Base-by-base conservation (phyloP, 2,888 invertebrate species). In the Clepsis dumicolana region DNA sequence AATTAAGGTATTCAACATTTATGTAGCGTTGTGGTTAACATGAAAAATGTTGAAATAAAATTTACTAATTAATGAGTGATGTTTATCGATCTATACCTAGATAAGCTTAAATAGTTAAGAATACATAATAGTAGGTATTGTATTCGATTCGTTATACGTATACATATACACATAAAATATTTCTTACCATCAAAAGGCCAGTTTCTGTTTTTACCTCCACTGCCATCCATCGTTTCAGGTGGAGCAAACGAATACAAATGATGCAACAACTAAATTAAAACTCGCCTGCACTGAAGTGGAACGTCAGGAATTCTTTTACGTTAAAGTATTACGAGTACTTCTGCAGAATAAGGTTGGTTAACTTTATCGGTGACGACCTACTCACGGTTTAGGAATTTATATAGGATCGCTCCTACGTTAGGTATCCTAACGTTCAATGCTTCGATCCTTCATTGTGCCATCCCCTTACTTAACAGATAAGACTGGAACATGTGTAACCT, bases 341-440 rank as follows among this genome's bases (percentile, higher is more conserved):
- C 35, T 16, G 14, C 44, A 2, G 60, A 48, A 61, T 48, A 61
- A 7, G 44, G 29, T 44, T 56, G 16, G 32, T 44, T 21, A 48
- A 8, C 14, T 61, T 48, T 61, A 61, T 48, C 59, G 25, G 48
- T 63, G 35, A 63, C 52, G 35, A 52, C 62, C 32, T 18, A 50
- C 25, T 41, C 29, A 48, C 27, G 29, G 44, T 18, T 48, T 14
- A 29, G 29, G 48, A 48, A 29, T 61, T 27, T 56, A 35, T 56
- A 35, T 25, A 41, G 18, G 44, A 7, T 44, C 16, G 48, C 57
- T 29, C 56, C 64, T 16, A 56, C 32, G 29, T 56, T 57, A 57
- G 48, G 21, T 16, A 61, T 53, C 54, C 64, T 35, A 53, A 60
- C 27, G 54, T 48, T 66, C 57, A 62, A 66, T 64, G 70, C 48